A percentile compares a stretch with the other conserved stretches of the same genome.
phyloP scores from a whole-genome alignment of 2,888 invertebrate genomes.

The Lobophora halterata region DNA sequence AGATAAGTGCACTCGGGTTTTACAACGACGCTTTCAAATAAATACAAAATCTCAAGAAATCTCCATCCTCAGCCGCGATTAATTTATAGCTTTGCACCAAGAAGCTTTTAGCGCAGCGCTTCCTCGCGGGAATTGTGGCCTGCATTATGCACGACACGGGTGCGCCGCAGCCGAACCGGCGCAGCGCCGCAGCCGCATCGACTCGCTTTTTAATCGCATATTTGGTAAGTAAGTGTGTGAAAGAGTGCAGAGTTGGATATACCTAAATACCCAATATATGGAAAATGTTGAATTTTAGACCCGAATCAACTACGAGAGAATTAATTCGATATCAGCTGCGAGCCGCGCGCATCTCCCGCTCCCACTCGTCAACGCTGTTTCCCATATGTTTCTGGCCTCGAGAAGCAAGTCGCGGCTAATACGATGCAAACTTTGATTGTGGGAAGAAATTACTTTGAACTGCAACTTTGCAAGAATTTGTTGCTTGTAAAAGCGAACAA shows the following conservation, averaged over 20 bases:
- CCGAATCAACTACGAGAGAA: too few relatives aligned
- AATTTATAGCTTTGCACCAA: conserved; percentile 14
- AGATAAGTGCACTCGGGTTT: too few relatives aligned
- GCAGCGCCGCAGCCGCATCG: too few relatives aligned
- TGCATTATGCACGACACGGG: conserved; percentile 7
- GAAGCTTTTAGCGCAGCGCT: conserved; percentile 16
- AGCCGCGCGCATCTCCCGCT: too few relatives aligned
- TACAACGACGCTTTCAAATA: conserved; percentile 5
- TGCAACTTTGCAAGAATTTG: conserved; percentile 4
- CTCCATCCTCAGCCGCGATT: conserved; percentile 11
- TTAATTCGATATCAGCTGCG: too few relatives aligned
- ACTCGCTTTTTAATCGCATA: too few relatives aligned
- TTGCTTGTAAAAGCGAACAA: conserved; percentile 1
- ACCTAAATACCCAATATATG: too few relatives aligned
- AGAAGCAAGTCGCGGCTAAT: conserved; percentile 4
- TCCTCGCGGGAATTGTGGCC: not conserved
- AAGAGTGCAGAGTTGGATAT: too few relatives aligned
- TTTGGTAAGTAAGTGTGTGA: too few relatives aligned
- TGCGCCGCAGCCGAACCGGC: too few relatives aligned
- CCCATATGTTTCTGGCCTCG: conserved; percentile 7
- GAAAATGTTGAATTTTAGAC: not conserved
- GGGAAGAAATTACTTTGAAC: conserved; percentile 5
- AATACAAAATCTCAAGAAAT: conserved; percentile 8
- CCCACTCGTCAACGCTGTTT: not conserved
- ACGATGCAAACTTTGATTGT: conserved; percentile 9